Conservation (phyloP, 1,140 invertebrate genomes). For the Propsilocerus akamusi region DNA sequence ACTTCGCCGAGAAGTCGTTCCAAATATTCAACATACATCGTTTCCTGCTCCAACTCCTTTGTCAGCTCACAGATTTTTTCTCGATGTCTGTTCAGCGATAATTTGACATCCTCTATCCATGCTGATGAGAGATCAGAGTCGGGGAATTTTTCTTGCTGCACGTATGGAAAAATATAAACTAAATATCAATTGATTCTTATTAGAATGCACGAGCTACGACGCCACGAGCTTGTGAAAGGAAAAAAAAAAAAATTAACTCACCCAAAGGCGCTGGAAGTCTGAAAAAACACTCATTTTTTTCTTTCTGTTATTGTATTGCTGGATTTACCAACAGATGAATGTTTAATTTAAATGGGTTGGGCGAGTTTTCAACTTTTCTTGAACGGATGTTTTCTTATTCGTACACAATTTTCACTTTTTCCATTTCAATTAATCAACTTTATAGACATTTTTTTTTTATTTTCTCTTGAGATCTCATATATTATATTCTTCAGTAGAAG, state of each 20-base stretch:
- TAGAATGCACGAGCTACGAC: too few relatives aligned
- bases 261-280: slow-evolving; percentile 75
- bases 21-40: slow-evolving; percentile 77
- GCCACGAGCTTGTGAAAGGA: neutral
- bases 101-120: slow-evolving; percentile 78
- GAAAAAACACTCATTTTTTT: slow-evolving; percentile 64
- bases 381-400: too few relatives aligned
- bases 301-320: too few relatives aligned
- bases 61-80: slow-evolving; percentile 56
- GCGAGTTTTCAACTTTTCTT: too few relatives aligned
- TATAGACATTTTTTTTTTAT: too few relatives aligned
- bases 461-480: too few relatives aligned
- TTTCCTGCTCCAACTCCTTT: slow-evolving; percentile 74
- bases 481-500: too few relatives aligned
- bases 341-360: too few relatives aligned
- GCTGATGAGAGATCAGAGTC: slow-evolving; percentile 70
- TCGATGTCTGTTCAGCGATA: slow-evolving; percentile 73
- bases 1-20: slow-evolving; percentile 65
- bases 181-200: neutral
- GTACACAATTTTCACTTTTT: too few relatives aligned
- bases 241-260: neutral
- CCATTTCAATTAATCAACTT: too few relatives aligned
- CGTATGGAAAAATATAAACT: slow-evolving; percentile 5
- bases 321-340: too few relatives aligned
- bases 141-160: slow-evolving; percentile 35